phyloP scores from a whole-genome alignment of 2,797 vertebrate genomes.

The Pseudotriccus pelzelni region DNA sequence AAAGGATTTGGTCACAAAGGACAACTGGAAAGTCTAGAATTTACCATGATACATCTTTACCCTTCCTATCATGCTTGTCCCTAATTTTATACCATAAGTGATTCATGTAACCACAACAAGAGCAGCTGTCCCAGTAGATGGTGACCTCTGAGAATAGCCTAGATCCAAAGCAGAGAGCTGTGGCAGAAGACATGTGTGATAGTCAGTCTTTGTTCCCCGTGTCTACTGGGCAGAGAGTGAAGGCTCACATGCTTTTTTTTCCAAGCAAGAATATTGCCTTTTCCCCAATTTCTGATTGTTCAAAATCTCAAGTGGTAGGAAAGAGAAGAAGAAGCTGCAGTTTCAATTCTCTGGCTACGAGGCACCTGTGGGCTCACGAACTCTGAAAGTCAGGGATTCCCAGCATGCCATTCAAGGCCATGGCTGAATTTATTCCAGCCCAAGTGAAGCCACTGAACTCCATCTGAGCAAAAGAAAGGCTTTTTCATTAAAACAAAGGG shows the following conservation, averaged over 20 bases:
- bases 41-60: background rate
- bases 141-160: background rate
- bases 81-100: background rate
- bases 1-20: background rate
- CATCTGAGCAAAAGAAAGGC: background rate
- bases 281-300: background rate
- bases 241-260: background rate
- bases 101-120: slow-evolving; percentile 19
- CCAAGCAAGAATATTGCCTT: background rate
- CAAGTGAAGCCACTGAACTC: background rate
- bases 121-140: slow-evolving; percentile 8
- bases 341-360: background rate
- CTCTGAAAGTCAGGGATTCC: slow-evolving; percentile 2
- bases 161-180: background rate
- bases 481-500: background rate
- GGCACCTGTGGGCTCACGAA: background rate
- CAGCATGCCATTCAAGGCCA: background rate
- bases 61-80: background rate
- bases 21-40: slow-evolving; percentile 15
- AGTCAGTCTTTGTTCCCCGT: background rate
- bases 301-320: background rate
- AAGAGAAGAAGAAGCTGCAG: background rate
- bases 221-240: background rate
- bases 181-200: background rate
- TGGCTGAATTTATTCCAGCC: background rate